A percentile compares a stretch with the other conserved stretches of the same genome.
Evolutionary conservation across 2,888 invertebrate species (phyloP).

Genomic region (Dryococelus australis): DNA sequence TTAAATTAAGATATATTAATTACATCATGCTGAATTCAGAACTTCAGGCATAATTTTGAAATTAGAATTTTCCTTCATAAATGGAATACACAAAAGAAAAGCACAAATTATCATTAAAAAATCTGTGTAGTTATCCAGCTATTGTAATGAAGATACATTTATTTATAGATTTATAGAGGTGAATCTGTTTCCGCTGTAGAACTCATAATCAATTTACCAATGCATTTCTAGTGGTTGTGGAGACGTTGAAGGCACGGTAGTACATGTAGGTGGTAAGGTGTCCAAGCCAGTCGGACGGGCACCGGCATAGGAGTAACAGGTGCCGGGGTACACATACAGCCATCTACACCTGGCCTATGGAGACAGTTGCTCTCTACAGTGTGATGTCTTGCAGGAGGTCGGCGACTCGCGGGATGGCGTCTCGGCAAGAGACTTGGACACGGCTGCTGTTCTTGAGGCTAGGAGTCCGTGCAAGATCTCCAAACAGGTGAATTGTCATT

Average conservation of each 20-base stretch:
- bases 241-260: neutral
- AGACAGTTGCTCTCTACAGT: neutral
- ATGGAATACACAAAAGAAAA: too few relatives aligned
- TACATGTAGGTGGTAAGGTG: neutral
- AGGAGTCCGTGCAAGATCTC: slow-evolving; percentile 45
- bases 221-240: neutral
- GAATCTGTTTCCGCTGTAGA: too few relatives aligned
- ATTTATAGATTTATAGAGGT: too few relatives aligned
- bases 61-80: too few relatives aligned
- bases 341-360: neutral
- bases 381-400: slow-evolving; percentile 50
- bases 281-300: too few relatives aligned
- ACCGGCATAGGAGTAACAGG: neutral
- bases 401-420: slow-evolving; percentile 54
- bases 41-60: too few relatives aligned
- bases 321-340: neutral
- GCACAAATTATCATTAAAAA: too few relatives aligned
- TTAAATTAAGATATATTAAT: too few relatives aligned
- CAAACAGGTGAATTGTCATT: slow-evolving; percentile 44
- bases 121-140: too few relatives aligned
- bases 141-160: too few relatives aligned
- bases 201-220: too few relatives aligned
- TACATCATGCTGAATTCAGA: too few relatives aligned
- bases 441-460: slow-evolving; percentile 38
- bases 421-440: slow-evolving; percentile 38